Evolutionary conservation across 2,797 vertebrate genomes (phyloP).

Genomic region (Cercopithecus mitis): DNA sequence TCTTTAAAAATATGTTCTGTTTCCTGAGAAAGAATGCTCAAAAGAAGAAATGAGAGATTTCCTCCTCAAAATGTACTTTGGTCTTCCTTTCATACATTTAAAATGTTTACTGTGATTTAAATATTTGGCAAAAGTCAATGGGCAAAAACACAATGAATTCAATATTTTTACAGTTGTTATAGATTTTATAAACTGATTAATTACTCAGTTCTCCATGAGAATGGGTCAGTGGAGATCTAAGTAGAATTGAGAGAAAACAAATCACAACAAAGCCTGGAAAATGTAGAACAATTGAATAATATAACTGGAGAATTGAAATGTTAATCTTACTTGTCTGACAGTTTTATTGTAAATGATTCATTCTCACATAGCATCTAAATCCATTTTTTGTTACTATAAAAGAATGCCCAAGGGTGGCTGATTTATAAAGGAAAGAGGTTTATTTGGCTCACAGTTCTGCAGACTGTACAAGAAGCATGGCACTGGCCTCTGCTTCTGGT

Average conservation of each 20-base stretch:
- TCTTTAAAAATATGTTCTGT: constrained; percentile 47
- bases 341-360: constrained; percentile 7
- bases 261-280: background rate
- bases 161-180: background rate
- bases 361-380: background rate
- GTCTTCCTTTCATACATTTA: constrained; percentile 22
- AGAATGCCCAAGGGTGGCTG: background rate
- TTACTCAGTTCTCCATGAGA: background rate
- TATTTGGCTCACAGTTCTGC: background rate
- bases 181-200: background rate
- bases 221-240: background rate
- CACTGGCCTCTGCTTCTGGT: background rate
- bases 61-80: background rate
- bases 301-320: background rate
- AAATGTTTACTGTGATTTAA: constrained; percentile 32
- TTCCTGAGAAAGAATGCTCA: constrained; percentile 37
- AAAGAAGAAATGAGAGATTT: background rate
- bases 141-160: background rate
- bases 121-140: constrained; percentile 14
- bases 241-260: background rate
- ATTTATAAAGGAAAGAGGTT: background rate
- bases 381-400: background rate
- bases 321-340: background rate
- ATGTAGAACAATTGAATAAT: background rate
- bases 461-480: background rate